Evolutionary conservation across 2,113 vertebrate species (phyloP).

Genomic region (Helogale parvula): DNA sequence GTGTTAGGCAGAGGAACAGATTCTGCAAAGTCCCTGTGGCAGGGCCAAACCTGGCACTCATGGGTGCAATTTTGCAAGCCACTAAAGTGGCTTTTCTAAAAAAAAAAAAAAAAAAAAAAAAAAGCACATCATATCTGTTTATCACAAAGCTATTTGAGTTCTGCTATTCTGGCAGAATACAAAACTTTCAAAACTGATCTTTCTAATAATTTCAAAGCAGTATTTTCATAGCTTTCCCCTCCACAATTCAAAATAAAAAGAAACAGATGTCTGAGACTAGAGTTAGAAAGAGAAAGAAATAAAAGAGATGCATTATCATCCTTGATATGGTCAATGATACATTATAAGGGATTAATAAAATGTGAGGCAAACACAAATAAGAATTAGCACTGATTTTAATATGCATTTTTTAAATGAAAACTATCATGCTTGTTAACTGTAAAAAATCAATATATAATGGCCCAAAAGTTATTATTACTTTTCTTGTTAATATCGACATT

Average conservation of each 20-base stretch:
- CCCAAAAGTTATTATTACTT: background rate
- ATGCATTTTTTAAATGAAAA: background rate
- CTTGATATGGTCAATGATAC: background rate
- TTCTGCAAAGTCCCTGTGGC: background rate
- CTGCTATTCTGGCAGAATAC: background rate
- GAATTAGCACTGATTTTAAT: background rate
- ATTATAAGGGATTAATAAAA: background rate
- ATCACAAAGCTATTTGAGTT: background rate
- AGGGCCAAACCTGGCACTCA: background rate
- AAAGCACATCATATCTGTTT: background rate
- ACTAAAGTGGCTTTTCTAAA: background rate
- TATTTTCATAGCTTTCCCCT: background rate
- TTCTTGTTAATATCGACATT: background rate
- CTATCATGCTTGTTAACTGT: background rate
- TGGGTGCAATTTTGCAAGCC: background rate
- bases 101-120: too few relatives aligned
- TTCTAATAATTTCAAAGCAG: background rate
- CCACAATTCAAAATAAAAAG: background rate
- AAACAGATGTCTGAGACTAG: background rate
- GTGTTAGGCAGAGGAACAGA: background rate
- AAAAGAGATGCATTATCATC: background rate
- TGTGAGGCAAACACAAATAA: background rate
- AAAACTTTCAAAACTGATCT: background rate
- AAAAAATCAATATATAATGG: background rate
- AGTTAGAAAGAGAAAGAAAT: conserved; percentile 23